Evolutionary conservation across 2,113 vertebrate genomes (phyloP).

Genomic region (Smithornis capensis): DNA sequence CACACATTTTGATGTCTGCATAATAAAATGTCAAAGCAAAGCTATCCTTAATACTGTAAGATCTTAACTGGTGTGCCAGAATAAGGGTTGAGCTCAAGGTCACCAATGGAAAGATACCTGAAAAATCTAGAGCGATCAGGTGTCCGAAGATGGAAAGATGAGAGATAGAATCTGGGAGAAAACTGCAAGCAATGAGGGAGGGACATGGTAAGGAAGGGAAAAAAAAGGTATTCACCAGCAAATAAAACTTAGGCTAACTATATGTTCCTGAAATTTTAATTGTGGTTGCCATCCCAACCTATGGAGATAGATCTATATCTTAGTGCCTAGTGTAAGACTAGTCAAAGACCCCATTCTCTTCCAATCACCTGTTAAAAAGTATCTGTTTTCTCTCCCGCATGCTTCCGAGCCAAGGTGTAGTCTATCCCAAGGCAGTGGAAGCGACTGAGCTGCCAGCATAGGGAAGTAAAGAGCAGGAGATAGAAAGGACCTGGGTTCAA

Average conservation of each 20-base stretch:
- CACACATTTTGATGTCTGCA: background rate
- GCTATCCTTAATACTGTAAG: background rate
- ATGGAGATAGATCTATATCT: background rate
- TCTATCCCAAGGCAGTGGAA: accelerated
- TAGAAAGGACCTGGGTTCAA: accelerated
- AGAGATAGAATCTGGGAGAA: background rate
- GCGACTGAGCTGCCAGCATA: background rate
- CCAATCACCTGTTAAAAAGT: background rate
- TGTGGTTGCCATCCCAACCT: background rate
- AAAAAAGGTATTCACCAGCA: background rate
- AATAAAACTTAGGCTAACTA: background rate
- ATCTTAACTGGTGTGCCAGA: background rate
- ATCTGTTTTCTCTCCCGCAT: background rate
- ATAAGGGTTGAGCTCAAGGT: background rate
- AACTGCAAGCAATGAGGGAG: background rate
- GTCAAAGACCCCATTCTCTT: background rate
- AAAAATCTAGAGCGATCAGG: background rate
- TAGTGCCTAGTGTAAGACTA: background rate
- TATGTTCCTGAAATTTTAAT: background rate
- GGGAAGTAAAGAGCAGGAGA: background rate
- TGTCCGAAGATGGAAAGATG: background rate
- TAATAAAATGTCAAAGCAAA: background rate
- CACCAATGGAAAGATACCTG: background rate
- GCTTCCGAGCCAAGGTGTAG: no score
- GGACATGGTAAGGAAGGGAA: background rate